Percentiles rank a stretch among this genome's conserved stretches.
These are phyloP conservation scores for Tineola bisselliella DNA, from an alignment of 2,888 invertebrate genomes.

Conservation along the genomic window DNA sequence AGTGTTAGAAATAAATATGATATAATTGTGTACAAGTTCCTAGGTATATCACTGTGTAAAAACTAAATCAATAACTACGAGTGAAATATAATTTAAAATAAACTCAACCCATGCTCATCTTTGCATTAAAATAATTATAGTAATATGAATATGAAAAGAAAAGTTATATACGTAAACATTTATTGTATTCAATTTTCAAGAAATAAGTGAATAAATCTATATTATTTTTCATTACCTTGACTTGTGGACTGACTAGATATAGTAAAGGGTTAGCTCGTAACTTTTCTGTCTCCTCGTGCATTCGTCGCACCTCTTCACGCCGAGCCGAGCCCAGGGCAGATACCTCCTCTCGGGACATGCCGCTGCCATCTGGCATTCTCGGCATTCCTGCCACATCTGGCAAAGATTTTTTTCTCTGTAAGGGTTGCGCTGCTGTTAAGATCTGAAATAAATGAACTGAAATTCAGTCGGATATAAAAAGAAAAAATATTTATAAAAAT, in stretches of 20 bases:
- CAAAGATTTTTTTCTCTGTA: slow-evolving; percentile 95
- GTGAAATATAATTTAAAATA: no score
- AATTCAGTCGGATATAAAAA: background rate
- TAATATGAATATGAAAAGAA: no score
- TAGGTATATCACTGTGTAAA: no score
- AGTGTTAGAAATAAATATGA: no score
- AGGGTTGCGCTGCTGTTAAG: slow-evolving; percentile 78
- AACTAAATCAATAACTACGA: background rate
- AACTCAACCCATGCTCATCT: no score
- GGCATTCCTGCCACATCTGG: slow-evolving; percentile 92
- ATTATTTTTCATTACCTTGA: slow-evolving; percentile 75
- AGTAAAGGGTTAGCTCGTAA: slow-evolving; percentile 94
- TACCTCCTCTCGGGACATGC: slow-evolving; percentile 95
- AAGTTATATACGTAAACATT: no score
- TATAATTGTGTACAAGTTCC: no score
- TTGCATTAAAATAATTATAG: no score
- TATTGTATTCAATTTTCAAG: no score
- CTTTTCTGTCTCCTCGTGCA: slow-evolving; percentile 90
- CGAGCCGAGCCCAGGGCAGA: slow-evolving; percentile 92
- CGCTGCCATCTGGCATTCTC: slow-evolving; percentile 77
- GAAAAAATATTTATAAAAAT: background rate
- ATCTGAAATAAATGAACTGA: slow-evolving; percentile 68
- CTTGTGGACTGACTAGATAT: slow-evolving; percentile 96
- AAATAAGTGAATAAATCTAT: background rate
- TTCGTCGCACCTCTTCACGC: slow-evolving; percentile 92